phyloP scores from a whole-genome alignment of 2,888 invertebrate genomes.

The Nemotelus nigrinus region DNA sequence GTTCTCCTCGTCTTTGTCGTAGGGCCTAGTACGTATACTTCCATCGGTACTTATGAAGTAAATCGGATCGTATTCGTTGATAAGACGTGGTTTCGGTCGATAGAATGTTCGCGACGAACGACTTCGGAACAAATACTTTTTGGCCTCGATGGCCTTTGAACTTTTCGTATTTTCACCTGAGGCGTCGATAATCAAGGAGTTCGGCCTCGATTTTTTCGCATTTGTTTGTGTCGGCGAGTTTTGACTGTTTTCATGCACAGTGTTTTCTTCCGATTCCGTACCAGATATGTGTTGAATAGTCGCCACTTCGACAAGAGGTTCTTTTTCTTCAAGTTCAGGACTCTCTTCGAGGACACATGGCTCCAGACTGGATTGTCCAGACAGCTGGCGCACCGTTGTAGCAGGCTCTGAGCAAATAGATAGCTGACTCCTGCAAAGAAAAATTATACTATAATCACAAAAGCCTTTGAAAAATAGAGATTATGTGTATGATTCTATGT shows the following conservation, averaged over 20 bases:
- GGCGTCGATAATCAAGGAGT: slow-evolving; percentile 57
- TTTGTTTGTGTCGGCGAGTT: background rate
- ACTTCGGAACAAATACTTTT: slow-evolving; percentile 58
- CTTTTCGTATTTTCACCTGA: slow-evolving; percentile 34
- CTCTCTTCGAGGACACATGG: slow-evolving; percentile 63
- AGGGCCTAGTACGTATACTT: slow-evolving; percentile 18
- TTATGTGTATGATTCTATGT: background rate
- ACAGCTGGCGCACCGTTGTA: slow-evolving; percentile 59
- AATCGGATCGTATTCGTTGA: slow-evolving; percentile 60
- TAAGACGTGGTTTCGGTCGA: slow-evolving; percentile 60
- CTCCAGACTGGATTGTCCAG: slow-evolving; percentile 64
- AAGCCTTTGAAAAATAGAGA: no score
- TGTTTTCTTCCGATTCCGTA: slow-evolving; percentile 35
- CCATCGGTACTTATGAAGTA: slow-evolving; percentile 52
- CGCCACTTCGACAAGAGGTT: slow-evolving; percentile 25
- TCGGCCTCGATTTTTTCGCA: slow-evolving; percentile 59
- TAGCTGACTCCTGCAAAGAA: slow-evolving; percentile 59
- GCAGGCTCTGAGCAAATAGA: slow-evolving; percentile 64
- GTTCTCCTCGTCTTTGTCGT: slow-evolving; percentile 55
- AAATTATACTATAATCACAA: background rate
- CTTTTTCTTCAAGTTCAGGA: slow-evolving; percentile 52
- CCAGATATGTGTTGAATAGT: background rate
- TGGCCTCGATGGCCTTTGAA: slow-evolving; percentile 49
- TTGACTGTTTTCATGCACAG: slow-evolving; percentile 47
- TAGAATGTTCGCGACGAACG: slow-evolving; percentile 63